Base-by-base conservation (phyloP, 1,140 invertebrate species). In the Papilio glaucus region DNA sequence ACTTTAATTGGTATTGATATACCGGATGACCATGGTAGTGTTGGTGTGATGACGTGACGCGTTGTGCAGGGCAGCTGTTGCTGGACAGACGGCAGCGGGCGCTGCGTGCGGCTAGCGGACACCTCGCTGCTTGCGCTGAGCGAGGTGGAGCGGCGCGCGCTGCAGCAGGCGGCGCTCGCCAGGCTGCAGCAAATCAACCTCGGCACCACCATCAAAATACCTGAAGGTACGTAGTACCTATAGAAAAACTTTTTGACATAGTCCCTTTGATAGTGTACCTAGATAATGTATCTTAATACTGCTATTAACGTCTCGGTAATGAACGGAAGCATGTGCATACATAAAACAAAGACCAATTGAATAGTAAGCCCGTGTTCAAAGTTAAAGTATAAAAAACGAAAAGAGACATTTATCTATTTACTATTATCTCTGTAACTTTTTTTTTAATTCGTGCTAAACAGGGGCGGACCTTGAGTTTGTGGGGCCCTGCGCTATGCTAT, bases 171-270 rank as follows among this genome's bases (percentile, higher is more conserved):
- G 13, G 97, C 97, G 4, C 94, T 98, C 3, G 96, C 97, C n/a
- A 96, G 98, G 85, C 95, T 99, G 9, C 96, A 97, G 89, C 96
- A 97, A 72, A 94, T 98, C 69, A 97, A 98, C 91, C 94, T 98
- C 10, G 97, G 97, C 9, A 96, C 96, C 74, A 93, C 95, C 69
- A 95, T 98, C 78, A 92, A 92, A 78, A 91, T 93, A 84, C 93
- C 93, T 69, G 90, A 93, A 79, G 93, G 93, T 93, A 61, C 85
- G 84, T 77, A 15, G 10, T 49, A n/a, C 39, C 10, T 24, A 29
- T 15, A 39, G 21, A 21, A 61, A 26, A 24, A 12, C 13, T 21
- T 9, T 57, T n/a, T n/a, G n/a, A 4, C 2, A 18, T 9, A 21
- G 7, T 57, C 3, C 7, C 29, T 6, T 3, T 33, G 29, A 33